Base-by-base conservation (phyloP, 2,113 vertebrate species). In the Harpagus bidentatus region DNA sequence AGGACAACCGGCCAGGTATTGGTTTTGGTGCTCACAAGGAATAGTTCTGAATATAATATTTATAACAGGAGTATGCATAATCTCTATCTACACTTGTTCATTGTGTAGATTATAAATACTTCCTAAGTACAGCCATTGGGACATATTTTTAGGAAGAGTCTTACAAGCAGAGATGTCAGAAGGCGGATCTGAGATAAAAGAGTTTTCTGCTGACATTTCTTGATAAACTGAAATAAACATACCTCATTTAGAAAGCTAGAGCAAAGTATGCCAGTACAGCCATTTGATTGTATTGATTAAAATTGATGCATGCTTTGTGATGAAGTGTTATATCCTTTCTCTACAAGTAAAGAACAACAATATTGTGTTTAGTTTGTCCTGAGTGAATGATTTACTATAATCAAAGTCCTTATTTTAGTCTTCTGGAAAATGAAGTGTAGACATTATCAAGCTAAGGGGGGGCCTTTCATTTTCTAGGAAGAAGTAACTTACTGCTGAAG, bases 201-300 rank as follows among this genome's bases (percentile, higher is more conserved):
- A 72, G 3, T 69, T 91, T 95, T 94, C 53, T 91, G 90, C 61
- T 95, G 90, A 77, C 67, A 55, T 86, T 92, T 94, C 48, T 90
- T 91, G 22, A 86, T 83, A 93, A 96, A 93, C 53, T 69, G 93
- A 93, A 94, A 88, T 89, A 92, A 95, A 79, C 47, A 53, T 65
- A 72, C 42, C 22, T 90, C 70, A 72, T 96, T 93, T 95, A 86
- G 88, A 86, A 88, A 93, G 62, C 14, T 42, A 76, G 55, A 88
- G 76, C n/a, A 82, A 85, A 90, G 9, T 50, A 72, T 73, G 70
- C 36, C 59, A 82, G n/a, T 77, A 53, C 55, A 82, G n/a, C 31
- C 36, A 67, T 88, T 92, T 80, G 58, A 71, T 58, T 73, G 34
- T 88, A 65, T 80, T 81, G 79, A 72, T 91, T 93, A 82, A 69